phyloP scores from a whole-genome alignment of 2,113 vertebrate genomes.

The Saccopteryx leptura region DNA sequence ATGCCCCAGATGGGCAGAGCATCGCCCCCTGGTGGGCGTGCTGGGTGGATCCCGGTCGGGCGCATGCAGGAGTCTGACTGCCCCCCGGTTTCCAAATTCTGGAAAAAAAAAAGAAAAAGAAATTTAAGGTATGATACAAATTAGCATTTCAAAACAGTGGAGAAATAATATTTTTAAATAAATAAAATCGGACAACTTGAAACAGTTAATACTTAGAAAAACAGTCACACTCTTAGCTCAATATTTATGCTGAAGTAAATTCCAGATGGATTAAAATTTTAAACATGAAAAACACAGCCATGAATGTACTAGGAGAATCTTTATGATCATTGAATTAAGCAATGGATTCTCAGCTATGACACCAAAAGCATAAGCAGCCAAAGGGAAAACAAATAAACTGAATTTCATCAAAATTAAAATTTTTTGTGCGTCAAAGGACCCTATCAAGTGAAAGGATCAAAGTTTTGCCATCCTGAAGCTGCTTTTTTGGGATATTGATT shows the following conservation, averaged over 20 bases:
- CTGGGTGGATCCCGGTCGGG: too few species aligned
- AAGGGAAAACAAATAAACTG: not conserved
- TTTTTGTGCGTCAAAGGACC: not conserved
- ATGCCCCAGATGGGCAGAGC: too few species aligned
- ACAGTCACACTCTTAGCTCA: not conserved
- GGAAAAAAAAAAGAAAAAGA: too few species aligned
- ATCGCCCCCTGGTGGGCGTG: too few species aligned
- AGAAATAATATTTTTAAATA: not conserved
- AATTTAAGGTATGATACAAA: not conserved
- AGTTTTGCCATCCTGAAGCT: not conserved
- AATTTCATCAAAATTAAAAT: conserved; percentile 4
- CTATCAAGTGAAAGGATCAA: not conserved
- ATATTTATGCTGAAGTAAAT: not conserved
- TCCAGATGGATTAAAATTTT: not conserved
- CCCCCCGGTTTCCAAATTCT: too few species aligned
- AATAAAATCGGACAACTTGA: not conserved
- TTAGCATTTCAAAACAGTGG: not conserved
- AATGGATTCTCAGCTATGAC: not conserved
- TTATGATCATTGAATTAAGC: not conserved
- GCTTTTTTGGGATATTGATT: not conserved
- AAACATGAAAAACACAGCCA: not conserved
- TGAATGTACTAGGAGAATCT: not conserved
- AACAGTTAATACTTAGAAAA: not conserved
- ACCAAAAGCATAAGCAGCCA: not conserved
- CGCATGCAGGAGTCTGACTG: too few species aligned